phyloP scores from a whole-genome alignment of 1,140 invertebrate species.

The Diprion similis region DNA sequence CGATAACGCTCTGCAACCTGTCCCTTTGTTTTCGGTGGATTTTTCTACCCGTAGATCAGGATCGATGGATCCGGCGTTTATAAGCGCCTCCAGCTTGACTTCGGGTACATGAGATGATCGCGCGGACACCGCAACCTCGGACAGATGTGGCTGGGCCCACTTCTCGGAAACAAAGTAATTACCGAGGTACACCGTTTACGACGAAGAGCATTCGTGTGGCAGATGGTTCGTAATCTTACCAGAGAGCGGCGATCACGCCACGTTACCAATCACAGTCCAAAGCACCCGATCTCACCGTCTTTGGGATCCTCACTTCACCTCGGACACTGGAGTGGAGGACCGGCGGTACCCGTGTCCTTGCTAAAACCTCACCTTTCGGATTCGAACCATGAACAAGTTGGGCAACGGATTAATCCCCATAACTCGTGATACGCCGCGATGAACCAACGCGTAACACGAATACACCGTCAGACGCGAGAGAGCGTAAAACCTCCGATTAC shows the following conservation, averaged over 20 bases:
- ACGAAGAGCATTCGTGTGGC: neutral
- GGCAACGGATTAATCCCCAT: too few relatives aligned
- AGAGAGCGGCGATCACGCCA: too few relatives aligned
- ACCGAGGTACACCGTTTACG: neutral
- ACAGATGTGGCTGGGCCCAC: neutral
- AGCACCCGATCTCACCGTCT: too few relatives aligned
- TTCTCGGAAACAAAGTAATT: constrained; percentile 14
- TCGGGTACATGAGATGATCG: neutral
- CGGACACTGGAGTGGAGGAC: too few relatives aligned
- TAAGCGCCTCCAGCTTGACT: neutral
- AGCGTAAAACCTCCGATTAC: neutral
- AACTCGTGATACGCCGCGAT: too few relatives aligned
- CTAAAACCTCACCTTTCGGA: too few relatives aligned
- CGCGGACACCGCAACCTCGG: neutral
- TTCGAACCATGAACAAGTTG: too few relatives aligned
- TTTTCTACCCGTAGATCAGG: neutral
- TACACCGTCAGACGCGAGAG: neutral
- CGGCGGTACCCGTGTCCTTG: too few relatives aligned
- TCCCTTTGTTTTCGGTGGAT: neutral
- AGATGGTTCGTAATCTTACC: neutral
- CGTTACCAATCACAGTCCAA: too few relatives aligned
- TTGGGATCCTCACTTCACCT: too few relatives aligned
- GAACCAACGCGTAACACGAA: too few relatives aligned
- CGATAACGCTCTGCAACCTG: neutral
- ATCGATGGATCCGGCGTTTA: neutral